These are phyloP conservation scores for Drosophila sucinea DNA, from an alignment of 1,140 invertebrate species.

Conservation along the genomic window DNA sequence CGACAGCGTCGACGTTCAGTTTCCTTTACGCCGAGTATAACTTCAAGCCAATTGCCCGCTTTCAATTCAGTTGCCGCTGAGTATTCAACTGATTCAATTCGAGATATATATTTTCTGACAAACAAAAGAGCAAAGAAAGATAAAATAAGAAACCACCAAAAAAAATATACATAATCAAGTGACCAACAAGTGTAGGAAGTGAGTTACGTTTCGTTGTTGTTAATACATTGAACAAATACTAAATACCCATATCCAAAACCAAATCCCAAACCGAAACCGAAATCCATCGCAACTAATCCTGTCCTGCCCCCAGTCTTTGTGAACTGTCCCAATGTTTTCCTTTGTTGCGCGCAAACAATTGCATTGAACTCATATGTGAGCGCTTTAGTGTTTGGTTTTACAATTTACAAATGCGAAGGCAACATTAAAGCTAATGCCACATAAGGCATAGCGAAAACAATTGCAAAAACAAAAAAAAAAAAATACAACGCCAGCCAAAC, in stretches of 20 bases:
- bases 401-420: constrained; percentile 27
- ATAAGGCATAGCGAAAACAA: constrained; percentile 23
- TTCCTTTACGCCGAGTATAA: constrained; percentile 77
- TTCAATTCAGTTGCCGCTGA: constrained; percentile 73
- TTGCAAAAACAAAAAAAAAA: constrained; percentile 15
- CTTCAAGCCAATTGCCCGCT: constrained; percentile 75
- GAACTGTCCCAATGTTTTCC: constrained; percentile 28
- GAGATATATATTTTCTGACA: constrained; percentile 18
- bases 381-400: constrained; percentile 19
- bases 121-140: constrained; percentile 26
- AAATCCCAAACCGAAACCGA: constrained; percentile 7
- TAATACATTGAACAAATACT: constrained; percentile 17
- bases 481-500: constrained; percentile 17
- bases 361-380: constrained; percentile 16
- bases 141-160: constrained; percentile 14
- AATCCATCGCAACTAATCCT: background rate
- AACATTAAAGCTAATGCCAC: background rate
- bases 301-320: background rate
- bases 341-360: constrained; percentile 6
- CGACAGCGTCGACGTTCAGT: constrained; percentile 39
- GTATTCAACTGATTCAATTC: constrained; percentile 74
- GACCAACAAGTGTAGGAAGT: constrained; percentile 17
- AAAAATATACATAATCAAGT: constrained; percentile 9
- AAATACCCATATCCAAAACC: too few species aligned
- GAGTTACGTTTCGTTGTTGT: constrained; percentile 14